Evolutionary conservation across 2,113 vertebrate species (phyloP).

Genomic region (Cynopterus brachyotis): DNA sequence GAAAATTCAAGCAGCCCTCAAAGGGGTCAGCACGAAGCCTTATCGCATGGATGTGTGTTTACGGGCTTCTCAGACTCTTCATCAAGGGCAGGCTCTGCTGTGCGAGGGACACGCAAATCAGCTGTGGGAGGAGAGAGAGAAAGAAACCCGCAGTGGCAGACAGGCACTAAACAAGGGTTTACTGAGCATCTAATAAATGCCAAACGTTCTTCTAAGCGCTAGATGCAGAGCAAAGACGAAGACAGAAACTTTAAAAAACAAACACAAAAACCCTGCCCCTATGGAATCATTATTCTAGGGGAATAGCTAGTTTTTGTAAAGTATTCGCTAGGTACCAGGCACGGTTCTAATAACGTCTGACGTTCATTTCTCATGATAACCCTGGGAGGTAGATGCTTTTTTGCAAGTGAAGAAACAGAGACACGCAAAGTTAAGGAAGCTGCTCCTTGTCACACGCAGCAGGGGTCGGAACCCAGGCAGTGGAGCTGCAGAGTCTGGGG

Average conservation of each 20-base stretch:
- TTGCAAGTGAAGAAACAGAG: not conserved
- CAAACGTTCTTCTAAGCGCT: rapidly evolving
- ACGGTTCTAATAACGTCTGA: no score
- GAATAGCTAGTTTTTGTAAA: rapidly evolving
- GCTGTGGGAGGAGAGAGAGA: not conserved
- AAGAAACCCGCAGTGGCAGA: not conserved
- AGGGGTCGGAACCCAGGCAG: not conserved
- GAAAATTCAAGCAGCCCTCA: not conserved
- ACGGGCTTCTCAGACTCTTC: rapidly evolving
- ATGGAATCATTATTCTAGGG: not conserved
- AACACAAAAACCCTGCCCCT: no score
- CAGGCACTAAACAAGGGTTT: rapidly evolving
- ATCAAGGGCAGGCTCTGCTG: not conserved
- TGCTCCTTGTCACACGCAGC: not conserved
- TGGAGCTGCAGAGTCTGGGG: not conserved
- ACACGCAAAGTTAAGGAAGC: not conserved
- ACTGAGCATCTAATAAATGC: not conserved
- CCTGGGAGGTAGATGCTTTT: not conserved
- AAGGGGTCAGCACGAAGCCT: not conserved
- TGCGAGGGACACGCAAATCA: not conserved
- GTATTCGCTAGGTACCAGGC: rapidly evolving
- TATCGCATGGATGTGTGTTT: not conserved
- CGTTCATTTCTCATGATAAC: no score
- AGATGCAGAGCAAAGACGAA: not conserved
- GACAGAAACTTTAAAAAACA: not conserved